These are phyloP conservation scores for Sporophila hypoxantha DNA, from an alignment of 2,113 vertebrate species.

Conservation along the genomic window DNA sequence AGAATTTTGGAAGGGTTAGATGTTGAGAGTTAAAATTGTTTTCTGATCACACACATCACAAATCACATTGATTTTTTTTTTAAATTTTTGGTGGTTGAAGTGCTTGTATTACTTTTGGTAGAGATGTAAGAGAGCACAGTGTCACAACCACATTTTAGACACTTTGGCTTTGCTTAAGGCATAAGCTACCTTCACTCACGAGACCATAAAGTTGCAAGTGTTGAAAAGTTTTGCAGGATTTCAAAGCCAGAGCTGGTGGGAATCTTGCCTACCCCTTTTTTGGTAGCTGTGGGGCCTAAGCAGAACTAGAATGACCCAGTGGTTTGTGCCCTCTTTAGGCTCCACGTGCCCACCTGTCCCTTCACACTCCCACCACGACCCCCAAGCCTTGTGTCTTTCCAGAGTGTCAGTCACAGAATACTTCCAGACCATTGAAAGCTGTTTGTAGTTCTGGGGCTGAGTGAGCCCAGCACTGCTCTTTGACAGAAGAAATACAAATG, in stretches of 20 bases:
- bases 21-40: constrained; percentile 13
- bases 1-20: constrained; percentile 38
- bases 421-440: constrained; percentile 62
- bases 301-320: background rate
- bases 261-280: background rate
- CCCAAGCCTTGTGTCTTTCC: constrained; percentile 53
- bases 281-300: constrained; percentile 32
- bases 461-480: constrained; percentile 49
- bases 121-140: constrained; percentile 9
- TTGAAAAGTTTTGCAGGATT: constrained; percentile 35
- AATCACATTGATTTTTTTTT: background rate
- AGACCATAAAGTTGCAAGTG: background rate
- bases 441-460: constrained; percentile 54
- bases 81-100: background rate
- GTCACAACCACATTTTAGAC: background rate
- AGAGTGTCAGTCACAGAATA: constrained; percentile 17
- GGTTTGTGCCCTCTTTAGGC: background rate
- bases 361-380: constrained; percentile 12
- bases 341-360: background rate
- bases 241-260: constrained; percentile 6
- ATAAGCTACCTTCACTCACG: constrained; percentile 6
- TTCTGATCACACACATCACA: background rate
- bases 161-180: constrained; percentile 45
- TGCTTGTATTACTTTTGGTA: constrained; percentile 8
- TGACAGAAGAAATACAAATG: constrained; percentile 65